Conservation (phyloP, 2,888 invertebrate genomes). For the Carterocephalus palaemon region DNA sequence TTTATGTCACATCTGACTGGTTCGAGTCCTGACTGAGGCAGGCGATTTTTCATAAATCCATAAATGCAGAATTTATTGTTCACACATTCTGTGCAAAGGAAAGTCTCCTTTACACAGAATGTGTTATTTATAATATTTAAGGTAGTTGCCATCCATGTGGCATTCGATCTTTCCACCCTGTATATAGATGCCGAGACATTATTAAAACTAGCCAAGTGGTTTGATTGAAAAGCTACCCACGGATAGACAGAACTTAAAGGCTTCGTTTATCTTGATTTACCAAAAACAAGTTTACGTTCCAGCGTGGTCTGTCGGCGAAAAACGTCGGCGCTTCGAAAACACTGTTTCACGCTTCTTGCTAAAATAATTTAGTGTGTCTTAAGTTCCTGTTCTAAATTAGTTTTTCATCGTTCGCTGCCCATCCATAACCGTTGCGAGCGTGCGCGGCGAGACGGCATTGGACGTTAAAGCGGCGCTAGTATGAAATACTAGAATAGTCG, state of each 20-base stretch:
- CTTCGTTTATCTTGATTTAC: conserved; percentile 18
- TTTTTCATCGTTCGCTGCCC: conserved; percentile 24
- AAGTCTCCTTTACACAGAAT: too few relatives aligned
- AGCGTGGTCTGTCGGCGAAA: conserved; percentile 7
- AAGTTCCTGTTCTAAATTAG: conserved; percentile 25
- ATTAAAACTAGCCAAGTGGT: too few relatives aligned
- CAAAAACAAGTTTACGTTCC: conserved; percentile 10
- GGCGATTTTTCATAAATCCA: too few relatives aligned
- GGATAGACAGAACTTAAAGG: conserved; percentile 12
- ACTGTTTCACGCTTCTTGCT: conserved; percentile 9
- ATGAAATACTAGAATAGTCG: conserved; percentile 34
- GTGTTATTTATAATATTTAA: too few relatives aligned
- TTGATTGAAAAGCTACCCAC: too few relatives aligned
- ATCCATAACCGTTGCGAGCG: conserved; percentile 20
- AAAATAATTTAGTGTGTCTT: conserved; percentile 25
- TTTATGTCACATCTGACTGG: too few relatives aligned
- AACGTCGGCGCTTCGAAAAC: conserved; percentile 13
- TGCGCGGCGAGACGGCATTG: conserved; percentile 27
- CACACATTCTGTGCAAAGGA: too few relatives aligned
- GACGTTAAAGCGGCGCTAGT: conserved; percentile 28
- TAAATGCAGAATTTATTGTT: too few relatives aligned
- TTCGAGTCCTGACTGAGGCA: too few relatives aligned
- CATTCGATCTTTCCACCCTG: too few relatives aligned
- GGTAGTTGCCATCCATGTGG: too few relatives aligned
- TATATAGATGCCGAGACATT: too few relatives aligned